Percentiles rank a stretch among this genome's conserved stretches.
Conservation (phyloP, 2,888 invertebrate genomes). For the Oscheius sp. region DNA sequence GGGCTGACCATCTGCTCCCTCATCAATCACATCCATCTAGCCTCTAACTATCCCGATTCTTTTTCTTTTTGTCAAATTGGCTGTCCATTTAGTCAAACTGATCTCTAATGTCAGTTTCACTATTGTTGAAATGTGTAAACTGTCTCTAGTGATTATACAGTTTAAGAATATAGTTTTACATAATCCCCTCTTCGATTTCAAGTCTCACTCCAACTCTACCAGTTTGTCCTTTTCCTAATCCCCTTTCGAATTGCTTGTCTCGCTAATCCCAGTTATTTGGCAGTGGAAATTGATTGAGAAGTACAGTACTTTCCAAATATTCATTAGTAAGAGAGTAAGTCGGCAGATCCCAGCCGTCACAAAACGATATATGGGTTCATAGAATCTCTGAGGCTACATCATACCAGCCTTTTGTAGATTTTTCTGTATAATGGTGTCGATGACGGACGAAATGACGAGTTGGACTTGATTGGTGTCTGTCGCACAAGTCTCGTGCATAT, state of each 20-base stretch:
- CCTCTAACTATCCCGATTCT: too few relatives aligned
- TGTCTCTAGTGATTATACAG: too few relatives aligned
- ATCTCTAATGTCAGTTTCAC: too few relatives aligned
- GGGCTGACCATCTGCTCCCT: too few relatives aligned
- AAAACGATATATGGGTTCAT: background rate
- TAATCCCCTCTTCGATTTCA: too few relatives aligned
- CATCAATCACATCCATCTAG: too few relatives aligned
- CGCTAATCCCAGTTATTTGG: too few relatives aligned
- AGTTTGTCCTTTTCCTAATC: background rate
- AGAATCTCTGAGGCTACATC: constrained; percentile 57
- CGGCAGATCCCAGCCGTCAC: background rate
- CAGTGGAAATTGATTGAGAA: background rate
- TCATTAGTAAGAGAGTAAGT: background rate
- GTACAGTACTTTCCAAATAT: constrained; percentile 3
- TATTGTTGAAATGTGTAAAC: too few relatives aligned
- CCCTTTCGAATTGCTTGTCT: background rate
- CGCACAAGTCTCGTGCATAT: constrained; percentile 98
- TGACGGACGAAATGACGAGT: constrained; percentile 71
- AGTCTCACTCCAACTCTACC: background rate
- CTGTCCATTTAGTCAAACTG: too few relatives aligned
- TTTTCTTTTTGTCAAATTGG: too few relatives aligned
- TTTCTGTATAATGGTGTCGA: constrained; percentile 73
- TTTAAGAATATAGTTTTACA: too few relatives aligned
- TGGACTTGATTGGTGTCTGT: constrained; percentile 84
- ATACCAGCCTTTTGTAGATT: constrained; percentile 73